Percentiles rank a stretch among this genome's conserved stretches.
Evolutionary conservation across 2,888 invertebrate genomes (phyloP).

Genomic region (Apotomis betuletana): DNA sequence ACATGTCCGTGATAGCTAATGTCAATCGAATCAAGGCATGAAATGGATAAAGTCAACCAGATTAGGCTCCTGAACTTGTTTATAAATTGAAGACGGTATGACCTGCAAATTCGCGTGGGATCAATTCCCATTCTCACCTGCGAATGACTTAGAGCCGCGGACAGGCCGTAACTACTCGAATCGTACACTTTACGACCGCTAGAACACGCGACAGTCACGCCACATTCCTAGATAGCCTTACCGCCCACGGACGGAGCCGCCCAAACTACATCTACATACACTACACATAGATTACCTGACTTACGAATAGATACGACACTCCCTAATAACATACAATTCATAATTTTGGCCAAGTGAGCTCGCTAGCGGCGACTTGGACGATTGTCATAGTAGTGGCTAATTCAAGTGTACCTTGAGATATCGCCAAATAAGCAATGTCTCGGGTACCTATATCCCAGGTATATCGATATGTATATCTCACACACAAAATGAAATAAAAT

Average conservation of each 20-base stretch:
- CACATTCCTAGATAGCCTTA: slow-evolving; percentile 46
- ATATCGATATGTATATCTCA: too few species aligned
- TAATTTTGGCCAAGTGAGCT: too few species aligned
- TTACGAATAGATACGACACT: too few species aligned
- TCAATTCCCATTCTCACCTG: slow-evolving; percentile 45
- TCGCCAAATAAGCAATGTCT: too few species aligned
- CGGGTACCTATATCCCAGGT: too few species aligned
- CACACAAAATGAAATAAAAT: too few species aligned
- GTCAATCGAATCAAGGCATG: too few species aligned
- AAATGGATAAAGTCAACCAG: too few species aligned
- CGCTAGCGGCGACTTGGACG: too few species aligned
- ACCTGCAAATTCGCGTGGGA: slow-evolving; percentile 47
- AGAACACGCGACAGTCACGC: slow-evolving; percentile 54
- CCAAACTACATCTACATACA: slow-evolving; percentile 21
- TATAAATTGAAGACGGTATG: slow-evolving; percentile 10
- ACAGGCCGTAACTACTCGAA: slow-evolving; percentile 58
- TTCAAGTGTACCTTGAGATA: too few species aligned
- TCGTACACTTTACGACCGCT: slow-evolving; percentile 67
- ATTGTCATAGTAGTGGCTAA: too few species aligned
- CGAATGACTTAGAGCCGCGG: slow-evolving; percentile 20
- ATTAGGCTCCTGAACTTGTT: neutral
- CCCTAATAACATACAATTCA: neutral
- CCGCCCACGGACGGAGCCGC: slow-evolving; percentile 39
- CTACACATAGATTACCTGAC: neutral
- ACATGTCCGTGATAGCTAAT: too few species aligned